Conservation (phyloP, 2,888 invertebrate species). For the Belgica antarctica region DNA sequence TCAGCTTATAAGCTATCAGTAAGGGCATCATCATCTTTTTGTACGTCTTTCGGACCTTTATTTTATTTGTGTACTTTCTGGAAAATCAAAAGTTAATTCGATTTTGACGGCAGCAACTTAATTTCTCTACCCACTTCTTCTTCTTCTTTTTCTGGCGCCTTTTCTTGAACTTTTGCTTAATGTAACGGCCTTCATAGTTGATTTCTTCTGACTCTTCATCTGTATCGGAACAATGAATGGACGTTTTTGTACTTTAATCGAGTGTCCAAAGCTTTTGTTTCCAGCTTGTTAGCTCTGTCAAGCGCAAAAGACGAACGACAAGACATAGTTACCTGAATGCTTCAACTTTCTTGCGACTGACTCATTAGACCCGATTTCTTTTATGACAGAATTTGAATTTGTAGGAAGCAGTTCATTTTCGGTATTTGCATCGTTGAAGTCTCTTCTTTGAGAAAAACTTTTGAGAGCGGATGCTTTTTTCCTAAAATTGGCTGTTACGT, state of each 20-base stretch:
- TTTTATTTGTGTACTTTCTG: slow-evolving; percentile 62
- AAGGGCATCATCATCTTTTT: slow-evolving; percentile 72
- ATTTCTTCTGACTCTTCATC: background rate
- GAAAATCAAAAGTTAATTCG: too few species aligned
- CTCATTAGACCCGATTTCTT: background rate
- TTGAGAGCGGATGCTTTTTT: background rate
- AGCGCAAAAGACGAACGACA: background rate
- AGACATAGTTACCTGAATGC: slow-evolving; percentile 9
- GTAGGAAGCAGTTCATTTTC: background rate
- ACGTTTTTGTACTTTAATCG: background rate
- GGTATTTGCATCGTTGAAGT: background rate
- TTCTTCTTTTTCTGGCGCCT: slow-evolving; percentile 14
- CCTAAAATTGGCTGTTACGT: background rate
- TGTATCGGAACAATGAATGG: background rate
- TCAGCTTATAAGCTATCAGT: slow-evolving; percentile 77
- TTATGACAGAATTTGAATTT: background rate
- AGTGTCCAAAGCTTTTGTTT: background rate
- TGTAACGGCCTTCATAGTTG: too few species aligned
- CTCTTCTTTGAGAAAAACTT: background rate
- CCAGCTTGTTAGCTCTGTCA: background rate
- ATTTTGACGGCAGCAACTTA: background rate
- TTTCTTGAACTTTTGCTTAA: too few species aligned
- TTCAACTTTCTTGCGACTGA: background rate
- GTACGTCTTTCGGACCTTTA: slow-evolving; percentile 60
- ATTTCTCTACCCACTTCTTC: too few species aligned